Evolutionary conservation across 2,113 vertebrate genomes (phyloP), one percentile per base, ranked within the genome.

Genomic region (Heterocephalus glaber): DNA sequence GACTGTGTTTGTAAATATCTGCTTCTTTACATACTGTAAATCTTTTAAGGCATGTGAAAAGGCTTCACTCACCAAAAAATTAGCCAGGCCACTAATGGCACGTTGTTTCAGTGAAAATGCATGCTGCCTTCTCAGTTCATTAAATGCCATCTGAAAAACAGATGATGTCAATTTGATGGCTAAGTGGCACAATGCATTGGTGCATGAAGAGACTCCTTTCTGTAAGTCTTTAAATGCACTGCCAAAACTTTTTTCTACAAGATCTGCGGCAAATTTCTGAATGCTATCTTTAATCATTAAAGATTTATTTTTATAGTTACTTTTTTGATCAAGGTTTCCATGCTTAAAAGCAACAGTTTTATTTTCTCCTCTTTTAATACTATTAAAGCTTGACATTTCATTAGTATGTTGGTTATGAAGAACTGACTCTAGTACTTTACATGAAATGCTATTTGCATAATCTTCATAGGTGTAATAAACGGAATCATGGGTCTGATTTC

Each of bases 71-170:
- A 99, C 99, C 94, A 99, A 97, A 95, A 99, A 99, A 88, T 98
- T 98, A 38, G 99, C 99, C 95, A 99, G 97, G 8, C 99, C 98
- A 74, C 99, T 99, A 97, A 99, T 98, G 65, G 99, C 99, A 95
- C 98, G 99, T 79, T 99, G 98, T 97, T 99, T 99, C 90, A 99
- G 97, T 2, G 99, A 99, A 96, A 98, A 99, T 0, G 99, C 99
- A 95, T 96, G 98, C 47, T 99, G 99, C 96, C 99, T 99, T 92
- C 99, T 99, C 47, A 99, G 99, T 97, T 99, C 99, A 90, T 99
- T 99, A 97, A 99, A 99, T 66, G 99, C 99, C 99, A 99, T 99
- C 58, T 99, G 99, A 98, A 99, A 99, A 96, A 99, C 98, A 0
- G 99, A 99, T 14, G 99, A 99, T 35, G 99, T 99, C 86, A 99